Percentiles rank a stretch among this genome's conserved stretches.
Conservation (phyloP, 2,888 invertebrate species). For the Lordiphosa fenestrarum region DNA sequence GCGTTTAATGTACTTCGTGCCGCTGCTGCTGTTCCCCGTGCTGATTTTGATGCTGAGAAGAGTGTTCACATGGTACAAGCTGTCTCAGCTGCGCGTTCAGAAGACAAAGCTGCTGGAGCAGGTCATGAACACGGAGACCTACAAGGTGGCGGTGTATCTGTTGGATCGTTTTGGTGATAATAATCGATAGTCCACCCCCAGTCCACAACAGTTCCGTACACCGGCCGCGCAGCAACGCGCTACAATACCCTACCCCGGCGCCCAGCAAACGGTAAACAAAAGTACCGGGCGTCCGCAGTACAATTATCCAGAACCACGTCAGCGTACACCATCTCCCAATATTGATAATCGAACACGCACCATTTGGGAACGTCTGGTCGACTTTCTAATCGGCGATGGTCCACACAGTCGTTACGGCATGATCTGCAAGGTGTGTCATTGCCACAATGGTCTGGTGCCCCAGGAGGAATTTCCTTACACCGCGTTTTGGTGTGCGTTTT, state of each 20-base stretch:
- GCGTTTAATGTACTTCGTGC: slow-evolving; percentile 88
- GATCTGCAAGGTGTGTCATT: slow-evolving; percentile 93
- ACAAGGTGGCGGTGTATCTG: slow-evolving; percentile 86
- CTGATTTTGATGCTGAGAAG: slow-evolving; percentile 90
- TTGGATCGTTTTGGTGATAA: slow-evolving; percentile 79
- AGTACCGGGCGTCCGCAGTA: no score
- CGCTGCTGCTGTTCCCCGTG: slow-evolving; percentile 89
- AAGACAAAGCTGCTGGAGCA: slow-evolving; percentile 94
- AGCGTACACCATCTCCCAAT: slow-evolving; percentile 78
- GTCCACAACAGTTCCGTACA: slow-evolving; percentile 18
- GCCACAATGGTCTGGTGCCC: slow-evolving; percentile 95
- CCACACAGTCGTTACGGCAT: slow-evolving; percentile 96
- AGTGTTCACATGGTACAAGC: slow-evolving; percentile 93
- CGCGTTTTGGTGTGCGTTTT: slow-evolving; percentile 95
- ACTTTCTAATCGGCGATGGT: slow-evolving; percentile 97
- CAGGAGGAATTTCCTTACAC: slow-evolving; percentile 87
- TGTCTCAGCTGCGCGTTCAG: slow-evolving; percentile 88
- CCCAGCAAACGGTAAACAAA: slow-evolving; percentile 2
- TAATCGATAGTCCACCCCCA: slow-evolving; percentile 21
- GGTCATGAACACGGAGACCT: slow-evolving; percentile 98
- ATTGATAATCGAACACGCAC: slow-evolving; percentile 84
- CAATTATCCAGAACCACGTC: slow-evolving; percentile 42
- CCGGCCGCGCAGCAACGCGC: background rate
- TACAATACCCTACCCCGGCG: background rate
- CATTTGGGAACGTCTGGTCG: slow-evolving; percentile 94